Evolutionary conservation across 2,797 vertebrate species (phyloP), one percentile per base, ranked within the genome.

Genomic region (Lateolabrax maculatus): DNA sequence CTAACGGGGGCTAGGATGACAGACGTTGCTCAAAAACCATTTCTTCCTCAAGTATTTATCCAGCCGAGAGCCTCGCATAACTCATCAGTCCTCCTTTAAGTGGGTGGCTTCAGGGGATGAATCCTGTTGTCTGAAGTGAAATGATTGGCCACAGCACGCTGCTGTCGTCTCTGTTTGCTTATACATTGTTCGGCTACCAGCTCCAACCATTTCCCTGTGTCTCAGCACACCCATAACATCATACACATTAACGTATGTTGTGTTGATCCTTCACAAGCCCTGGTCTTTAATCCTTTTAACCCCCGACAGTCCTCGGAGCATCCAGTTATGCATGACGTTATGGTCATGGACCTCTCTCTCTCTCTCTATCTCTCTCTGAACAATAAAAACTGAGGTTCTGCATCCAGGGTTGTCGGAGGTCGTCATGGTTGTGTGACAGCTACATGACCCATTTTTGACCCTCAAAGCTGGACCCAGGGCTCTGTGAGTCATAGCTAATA

Each of bases 231-330:
- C 57, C 9, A 31, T 64, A 68, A 80, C 69, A 71, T 56, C 55
- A 56, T 52, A 53, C 41, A 49, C 1, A 25, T 58, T 57, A 36
- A 31, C 19, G 4, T 43, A n/a, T 65, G 15, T 18, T 44, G 65
- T 18, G 65, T 60, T 81, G 69, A 71, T 72, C 57, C 69, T 69
- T 66, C 60, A 55, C 62, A 29, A 6, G 16, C 25, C 13, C 5
- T 10, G 19, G 67, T 13, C 55, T 52, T 43, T 75, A 70, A 81
- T 65, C 51, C 57, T 49, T 81, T 73, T 34, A 58, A 67, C 53
- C 58, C 63, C 51, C 49, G 9, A 57, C 49, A 52, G 66, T 69
- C 75, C 15, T 39, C 48, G 69, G 62, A 66, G 66, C 61, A 68
- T 57, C 34, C 68, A 65, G 6, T 77, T 79, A 75, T 71, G 43